Evolutionary conservation across 2,113 vertebrate species (phyloP).

Genomic region (Dicrurus megarhynchus): DNA sequence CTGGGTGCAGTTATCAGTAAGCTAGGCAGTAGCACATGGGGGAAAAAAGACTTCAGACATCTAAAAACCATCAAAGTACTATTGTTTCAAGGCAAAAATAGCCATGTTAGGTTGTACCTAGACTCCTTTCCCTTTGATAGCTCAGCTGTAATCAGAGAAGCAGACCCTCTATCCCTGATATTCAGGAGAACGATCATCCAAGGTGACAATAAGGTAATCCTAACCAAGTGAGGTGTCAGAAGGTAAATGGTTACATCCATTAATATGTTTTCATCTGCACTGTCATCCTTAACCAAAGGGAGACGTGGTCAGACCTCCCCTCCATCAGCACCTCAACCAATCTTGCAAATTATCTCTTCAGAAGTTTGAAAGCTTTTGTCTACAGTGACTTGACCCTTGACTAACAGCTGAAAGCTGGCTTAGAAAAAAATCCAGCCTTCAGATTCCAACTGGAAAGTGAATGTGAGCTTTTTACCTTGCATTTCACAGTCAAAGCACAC

Average conservation of each 20-base stretch:
- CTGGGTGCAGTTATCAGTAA: not conserved
- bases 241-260: not conserved
- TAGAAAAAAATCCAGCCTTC: constrained; percentile 2
- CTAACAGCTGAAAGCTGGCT: constrained; percentile 13
- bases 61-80: not conserved
- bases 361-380: constrained; percentile 40
- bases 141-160: not conserved
- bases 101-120: not conserved
- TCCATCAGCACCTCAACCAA: not conserved
- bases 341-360: not conserved
- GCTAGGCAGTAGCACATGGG: not conserved
- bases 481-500: not conserved
- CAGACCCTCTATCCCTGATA: not conserved
- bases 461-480: not conserved
- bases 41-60: not conserved
- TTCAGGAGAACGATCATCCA: not conserved
- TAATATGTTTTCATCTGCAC: not conserved
- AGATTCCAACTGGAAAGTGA: not conserved
- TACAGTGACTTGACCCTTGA: not conserved
- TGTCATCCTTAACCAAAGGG: not conserved
- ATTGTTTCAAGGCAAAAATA: constrained; percentile 24
- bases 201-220: not conserved
- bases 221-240: not conserved
- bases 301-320: not conserved
- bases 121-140: not conserved